Percentiles rank a stretch among this genome's conserved stretches.
Conservation (phyloP, 2,113 vertebrate genomes). For the Sisor rabdophorus region DNA sequence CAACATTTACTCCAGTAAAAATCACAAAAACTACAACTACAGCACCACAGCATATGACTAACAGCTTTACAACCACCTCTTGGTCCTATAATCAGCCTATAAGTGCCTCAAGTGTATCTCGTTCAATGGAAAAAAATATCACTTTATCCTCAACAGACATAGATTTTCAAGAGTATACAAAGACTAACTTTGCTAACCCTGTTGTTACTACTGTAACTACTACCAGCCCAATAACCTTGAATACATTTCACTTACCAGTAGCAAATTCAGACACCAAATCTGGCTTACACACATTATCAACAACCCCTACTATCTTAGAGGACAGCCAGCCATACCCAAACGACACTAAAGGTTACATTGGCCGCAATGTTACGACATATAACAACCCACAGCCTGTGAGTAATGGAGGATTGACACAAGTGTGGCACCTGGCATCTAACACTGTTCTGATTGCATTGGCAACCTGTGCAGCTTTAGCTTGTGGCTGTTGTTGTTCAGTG, state of each 20-base stretch:
- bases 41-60: conserved; percentile 2
- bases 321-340: conserved; percentile 73
- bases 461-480: conserved; percentile 66
- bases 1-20: not conserved
- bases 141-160: not conserved
- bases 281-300: conserved; percentile 38
- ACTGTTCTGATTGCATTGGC: conserved; percentile 69
- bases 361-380: conserved; percentile 68
- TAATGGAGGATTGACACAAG: conserved; percentile 45
- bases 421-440: conserved; percentile 63
- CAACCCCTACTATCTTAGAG: conserved; percentile 54
- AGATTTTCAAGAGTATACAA: not conserved
- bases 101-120: not conserved
- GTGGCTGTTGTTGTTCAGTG: conserved; percentile 75
- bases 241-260: not conserved
- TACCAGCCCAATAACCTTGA: not conserved
- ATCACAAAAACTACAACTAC: not conserved
- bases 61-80: not conserved
- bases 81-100: not conserved
- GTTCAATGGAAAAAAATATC: not conserved
- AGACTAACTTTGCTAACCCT: not conserved
- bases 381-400: conserved; percentile 22
- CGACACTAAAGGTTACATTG: conserved; percentile 72
- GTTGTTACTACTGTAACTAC: conserved; percentile 16
- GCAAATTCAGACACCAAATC: conserved; percentile 19